These are phyloP conservation scores for Azemiops feae DNA, from an alignment of 2,113 vertebrate species.

Conservation along the genomic window DNA sequence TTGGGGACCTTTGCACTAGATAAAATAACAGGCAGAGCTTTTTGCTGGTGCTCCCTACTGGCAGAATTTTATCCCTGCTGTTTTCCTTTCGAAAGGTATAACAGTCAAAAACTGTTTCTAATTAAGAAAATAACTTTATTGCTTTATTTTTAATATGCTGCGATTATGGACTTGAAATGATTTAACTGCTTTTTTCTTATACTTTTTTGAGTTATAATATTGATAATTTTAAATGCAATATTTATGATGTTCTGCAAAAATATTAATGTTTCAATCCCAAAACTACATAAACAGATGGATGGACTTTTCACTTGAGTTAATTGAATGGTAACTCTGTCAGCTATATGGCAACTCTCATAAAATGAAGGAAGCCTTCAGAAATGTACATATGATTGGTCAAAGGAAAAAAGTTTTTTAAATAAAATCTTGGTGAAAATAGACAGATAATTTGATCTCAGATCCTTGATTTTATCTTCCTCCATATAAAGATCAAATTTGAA, in stretches of 20 bases:
- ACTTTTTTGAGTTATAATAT: neutral
- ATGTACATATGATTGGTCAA: neutral
- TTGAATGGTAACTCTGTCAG: neutral
- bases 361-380: neutral
- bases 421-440: neutral
- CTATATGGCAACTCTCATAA: neutral
- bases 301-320: neutral
- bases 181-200: neutral
- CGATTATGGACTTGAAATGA: neutral
- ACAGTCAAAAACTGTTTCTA: neutral
- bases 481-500: neutral
- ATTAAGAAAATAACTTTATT: neutral
- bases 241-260: neutral
- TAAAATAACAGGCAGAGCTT: neutral
- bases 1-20: too few relatives aligned
- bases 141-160: neutral
- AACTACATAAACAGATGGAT: neutral
- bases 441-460: neutral
- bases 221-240: neutral
- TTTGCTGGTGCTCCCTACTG: neutral
- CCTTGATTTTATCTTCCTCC: neutral
- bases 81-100: neutral
- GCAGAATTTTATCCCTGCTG: neutral
- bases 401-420: neutral
- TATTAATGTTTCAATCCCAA: neutral